Percentiles rank a stretch among this genome's conserved stretches.
These are phyloP conservation scores for Epizoanthus illoricatus DNA, from an alignment of 92 coral and sea anemone species.

Conservation along the genomic window DNA sequence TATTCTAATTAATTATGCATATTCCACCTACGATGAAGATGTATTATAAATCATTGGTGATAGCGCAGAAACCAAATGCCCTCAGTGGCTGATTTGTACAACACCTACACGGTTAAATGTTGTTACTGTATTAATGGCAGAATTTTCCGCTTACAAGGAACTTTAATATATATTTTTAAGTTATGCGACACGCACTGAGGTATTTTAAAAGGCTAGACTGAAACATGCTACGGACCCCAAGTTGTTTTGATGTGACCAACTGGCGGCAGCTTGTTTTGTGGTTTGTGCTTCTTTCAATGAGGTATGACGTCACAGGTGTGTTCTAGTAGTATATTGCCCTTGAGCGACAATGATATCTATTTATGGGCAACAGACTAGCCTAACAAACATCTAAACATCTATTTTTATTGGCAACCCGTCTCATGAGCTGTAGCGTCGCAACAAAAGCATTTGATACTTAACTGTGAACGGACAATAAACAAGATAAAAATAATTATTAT, in stretches of 20 bases:
- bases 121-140: too few species aligned
- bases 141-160: background rate
- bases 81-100: background rate
- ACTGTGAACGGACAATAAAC: constrained; percentile 27
- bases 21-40: too few species aligned
- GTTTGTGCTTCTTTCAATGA: constrained; percentile 11
- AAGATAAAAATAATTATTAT: background rate
- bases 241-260: constrained; percentile 10
- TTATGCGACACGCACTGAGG: background rate
- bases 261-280: constrained; percentile 17
- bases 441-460: constrained; percentile 3
- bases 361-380: constrained; percentile 29
- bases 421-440: constrained; percentile 5
- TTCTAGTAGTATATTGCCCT: constrained; percentile 23
- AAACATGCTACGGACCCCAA: background rate
- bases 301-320: constrained; percentile 15
- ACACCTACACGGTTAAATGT: background rate
- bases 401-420: constrained; percentile 32
- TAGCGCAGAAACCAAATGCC: too few species aligned
- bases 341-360: constrained; percentile 14
- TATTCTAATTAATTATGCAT: too few species aligned
- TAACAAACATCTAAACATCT: constrained; percentile 31
- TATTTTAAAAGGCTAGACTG: background rate
- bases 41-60: too few species aligned
- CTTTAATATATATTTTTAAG: too few species aligned